Conservation (phyloP, 2,888 invertebrate genomes). For the Limulus polyphemus region DNA sequence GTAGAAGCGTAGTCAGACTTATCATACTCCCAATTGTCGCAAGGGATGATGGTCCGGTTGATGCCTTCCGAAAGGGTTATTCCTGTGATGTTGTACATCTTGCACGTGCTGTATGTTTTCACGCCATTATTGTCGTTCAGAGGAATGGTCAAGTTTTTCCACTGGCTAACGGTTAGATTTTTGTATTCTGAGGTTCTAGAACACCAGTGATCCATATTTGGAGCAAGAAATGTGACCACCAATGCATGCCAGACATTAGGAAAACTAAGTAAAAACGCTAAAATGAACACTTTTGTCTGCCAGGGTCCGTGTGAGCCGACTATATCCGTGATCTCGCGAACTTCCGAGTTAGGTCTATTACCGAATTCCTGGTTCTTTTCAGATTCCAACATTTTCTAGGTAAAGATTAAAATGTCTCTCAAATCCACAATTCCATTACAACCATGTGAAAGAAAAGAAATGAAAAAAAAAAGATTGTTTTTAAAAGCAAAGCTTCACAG, state of each 20-base stretch:
- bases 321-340: no score
- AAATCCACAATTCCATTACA: no score
- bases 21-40: slow-evolving; percentile 1
- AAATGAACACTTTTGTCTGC: no score
- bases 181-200: background rate
- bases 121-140: slow-evolving; percentile 1
- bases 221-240: background rate
- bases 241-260: background rate
- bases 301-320: no score
- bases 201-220: background rate
- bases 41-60: background rate
- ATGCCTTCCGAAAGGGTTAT: background rate
- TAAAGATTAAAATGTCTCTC: no score
- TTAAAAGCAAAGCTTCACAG: no score
- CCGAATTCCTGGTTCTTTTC: no score
- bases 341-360: no score
- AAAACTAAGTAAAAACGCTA: background rate
- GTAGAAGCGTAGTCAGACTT: background rate
- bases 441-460: no score
- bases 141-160: slow-evolving; percentile 5
- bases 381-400: no score
- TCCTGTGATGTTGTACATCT: slow-evolving; percentile 1
- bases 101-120: slow-evolving; percentile 3
- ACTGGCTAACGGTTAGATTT: slow-evolving; percentile 3
- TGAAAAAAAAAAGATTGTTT: no score